Percentiles rank a stretch among this genome's conserved stretches.
These are phyloP conservation scores for Eupristina koningsbergeri DNA, from an alignment of 1,140 invertebrate species.

Conservation along the genomic window DNA sequence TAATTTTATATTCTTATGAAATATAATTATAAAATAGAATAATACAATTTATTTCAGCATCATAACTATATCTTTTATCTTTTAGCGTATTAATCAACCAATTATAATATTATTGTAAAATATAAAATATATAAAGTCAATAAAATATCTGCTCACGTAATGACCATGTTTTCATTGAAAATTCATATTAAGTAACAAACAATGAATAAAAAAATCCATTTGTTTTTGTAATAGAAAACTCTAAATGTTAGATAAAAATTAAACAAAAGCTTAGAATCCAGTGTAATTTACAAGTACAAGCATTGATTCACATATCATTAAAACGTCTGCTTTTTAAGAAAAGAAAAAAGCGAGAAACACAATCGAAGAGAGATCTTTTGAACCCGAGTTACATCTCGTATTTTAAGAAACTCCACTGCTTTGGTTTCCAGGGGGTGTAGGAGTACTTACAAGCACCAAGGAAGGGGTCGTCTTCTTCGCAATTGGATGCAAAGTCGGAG, in stretches of 20 bases:
- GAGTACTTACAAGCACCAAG: constrained; percentile 57
- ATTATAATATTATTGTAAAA: too few species aligned
- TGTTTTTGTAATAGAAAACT: neutral
- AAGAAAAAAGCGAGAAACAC: neutral
- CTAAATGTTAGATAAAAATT: neutral
- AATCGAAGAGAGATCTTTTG: constrained; percentile 12
- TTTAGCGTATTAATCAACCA: too few species aligned
- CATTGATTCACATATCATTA: constrained; percentile 18
- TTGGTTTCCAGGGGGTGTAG: neutral
- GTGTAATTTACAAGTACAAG: neutral
- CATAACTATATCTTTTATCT: too few species aligned
- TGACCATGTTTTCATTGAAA: too few species aligned
- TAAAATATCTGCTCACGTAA: too few species aligned
- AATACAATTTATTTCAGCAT: too few species aligned
- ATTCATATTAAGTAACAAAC: too few species aligned
- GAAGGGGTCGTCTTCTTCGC: constrained; percentile 52
- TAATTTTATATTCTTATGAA: too few species aligned
- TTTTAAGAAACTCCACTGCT: constrained; percentile 25
- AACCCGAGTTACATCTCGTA: constrained; percentile 33
- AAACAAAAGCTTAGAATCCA: neutral
- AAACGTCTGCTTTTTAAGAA: neutral
- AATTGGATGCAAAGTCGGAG: constrained; percentile 30
- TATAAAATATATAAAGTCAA: too few species aligned
- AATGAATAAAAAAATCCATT: too few species aligned
- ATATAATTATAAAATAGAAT: too few species aligned